phyloP scores from a whole-genome alignment of 2,113 vertebrate genomes.

The Neodontobutis hainanensis region DNA sequence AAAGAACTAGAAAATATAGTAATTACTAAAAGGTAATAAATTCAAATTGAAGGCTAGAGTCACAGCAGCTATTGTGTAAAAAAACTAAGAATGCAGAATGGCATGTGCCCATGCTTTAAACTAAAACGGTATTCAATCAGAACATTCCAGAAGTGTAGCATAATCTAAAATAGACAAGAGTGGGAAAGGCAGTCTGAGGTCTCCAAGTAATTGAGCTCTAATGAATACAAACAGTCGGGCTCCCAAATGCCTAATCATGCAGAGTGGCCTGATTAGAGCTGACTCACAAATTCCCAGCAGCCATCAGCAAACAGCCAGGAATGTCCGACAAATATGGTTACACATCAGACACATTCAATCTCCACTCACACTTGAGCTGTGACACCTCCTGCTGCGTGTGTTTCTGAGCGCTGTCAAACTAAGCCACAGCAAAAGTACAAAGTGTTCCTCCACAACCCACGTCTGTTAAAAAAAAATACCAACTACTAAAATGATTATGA shows the following conservation, averaged over 20 bases:
- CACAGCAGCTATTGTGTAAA: neutral
- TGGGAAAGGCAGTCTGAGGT: conserved; percentile 21
- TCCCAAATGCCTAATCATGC: conserved; percentile 70
- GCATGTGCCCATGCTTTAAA: neutral
- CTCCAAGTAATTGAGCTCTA: conserved; percentile 60
- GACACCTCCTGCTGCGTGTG: conserved; percentile 23
- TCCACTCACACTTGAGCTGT: conserved; percentile 18
- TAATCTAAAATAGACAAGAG: conserved; percentile 17
- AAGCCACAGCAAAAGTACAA: conserved; percentile 6
- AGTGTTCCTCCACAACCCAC: conserved; percentile 18
- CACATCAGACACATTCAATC: conserved; percentile 29
- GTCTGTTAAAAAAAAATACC: conserved; percentile 15
- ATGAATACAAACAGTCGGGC: conserved; percentile 65
- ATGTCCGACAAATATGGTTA: conserved; percentile 64
- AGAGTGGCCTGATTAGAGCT: conserved; percentile 70
- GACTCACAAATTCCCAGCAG: conserved; percentile 70
- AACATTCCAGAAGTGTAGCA: neutral
- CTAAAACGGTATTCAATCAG: neutral
- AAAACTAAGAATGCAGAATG: neutral
- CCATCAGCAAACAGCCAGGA: conserved; percentile 67
- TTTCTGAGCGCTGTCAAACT: conserved; percentile 8
- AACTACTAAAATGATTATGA: conserved; percentile 37
- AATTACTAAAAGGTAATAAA: no score
- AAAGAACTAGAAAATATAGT: no score
- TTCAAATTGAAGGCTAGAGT: no score